Base-by-base conservation (phyloP, 2,113 vertebrate species). In the Struthidea cinerea region DNA sequence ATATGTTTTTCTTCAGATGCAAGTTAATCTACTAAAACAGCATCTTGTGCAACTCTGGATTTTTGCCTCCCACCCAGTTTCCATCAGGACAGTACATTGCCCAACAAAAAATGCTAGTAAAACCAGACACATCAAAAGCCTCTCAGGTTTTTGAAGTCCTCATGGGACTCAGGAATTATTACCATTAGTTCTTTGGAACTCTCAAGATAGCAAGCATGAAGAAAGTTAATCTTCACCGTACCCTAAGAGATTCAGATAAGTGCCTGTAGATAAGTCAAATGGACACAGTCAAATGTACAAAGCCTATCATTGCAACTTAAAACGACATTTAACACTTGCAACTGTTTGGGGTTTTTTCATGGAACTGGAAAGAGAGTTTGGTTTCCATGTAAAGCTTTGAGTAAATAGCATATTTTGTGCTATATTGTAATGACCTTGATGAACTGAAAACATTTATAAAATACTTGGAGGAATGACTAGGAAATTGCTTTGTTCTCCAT, bases 31-130 rank as follows among this genome's bases (percentile, higher is more conserved):
- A 63, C 55, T 74, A 44, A 59, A 89, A 78, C 9, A 63, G 60
- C 61, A 53, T 13, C 47, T 97, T 96, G 75, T 42, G 86, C 80
- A 97, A 97, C 37, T 69, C 73, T 2, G 92, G 93, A 64, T 18
- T 94, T 96, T 95, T 94, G 82, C 46, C 44, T 85, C 74, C 70
- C 44, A 46, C 13, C 23, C 63, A 11, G 4, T 71, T 89, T 74
- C 71, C 57, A 90, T 44, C 14, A 55, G 26, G 28, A 37, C 67
- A 53, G 6, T 33, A 46, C 13, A 83, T 69, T 71, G 47, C 73
- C 44, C 55, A 92, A 90, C 37, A 69, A 70, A 67, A 67, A 84
- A 32, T 17, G 11, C 16, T 53, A 32, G 12, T 79, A 70, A 83
- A 89, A 56, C 16, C 9, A 52, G 37, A 33, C 35, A 77, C 49